A percentile compares a stretch with the other conserved stretches of the same genome.
Evolutionary conservation across 2,113 vertebrate species (phyloP).

Genomic region (Eulemur macaco): DNA sequence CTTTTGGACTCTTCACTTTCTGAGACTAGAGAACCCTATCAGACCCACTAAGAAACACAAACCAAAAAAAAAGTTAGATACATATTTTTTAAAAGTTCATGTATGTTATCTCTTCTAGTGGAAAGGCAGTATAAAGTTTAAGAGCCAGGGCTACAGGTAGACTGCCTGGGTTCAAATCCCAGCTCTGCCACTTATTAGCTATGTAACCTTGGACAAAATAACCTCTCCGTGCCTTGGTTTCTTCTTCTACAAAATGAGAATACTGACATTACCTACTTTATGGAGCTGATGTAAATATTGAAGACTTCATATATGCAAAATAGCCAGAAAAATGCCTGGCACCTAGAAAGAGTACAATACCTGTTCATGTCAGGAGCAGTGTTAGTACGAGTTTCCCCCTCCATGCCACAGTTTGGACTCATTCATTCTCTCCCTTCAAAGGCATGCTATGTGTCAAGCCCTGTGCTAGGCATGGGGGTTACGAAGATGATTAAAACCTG

Average conservation of each 20-base stretch:
- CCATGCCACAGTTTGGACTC: not conserved
- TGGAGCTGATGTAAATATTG: not conserved
- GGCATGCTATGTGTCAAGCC: not conserved
- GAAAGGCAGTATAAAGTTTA: not conserved
- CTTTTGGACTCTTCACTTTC: not conserved
- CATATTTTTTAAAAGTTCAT: not conserved
- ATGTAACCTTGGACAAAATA: not conserved
- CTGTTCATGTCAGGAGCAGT: not conserved
- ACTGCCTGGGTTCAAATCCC: not conserved
- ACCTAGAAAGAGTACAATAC: not conserved
- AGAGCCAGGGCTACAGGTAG: not conserved
- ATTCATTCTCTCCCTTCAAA: conserved; percentile 17
- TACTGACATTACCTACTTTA: not conserved
- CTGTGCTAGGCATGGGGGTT: not conserved
- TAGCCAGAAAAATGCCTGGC: not conserved
- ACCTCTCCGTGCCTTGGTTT: not conserved
- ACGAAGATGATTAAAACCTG: not conserved
- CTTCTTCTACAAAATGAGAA: not conserved
- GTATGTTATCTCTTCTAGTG: not conserved
- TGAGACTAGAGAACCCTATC: not conserved
- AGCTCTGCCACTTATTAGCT: not conserved
- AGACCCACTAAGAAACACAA: not conserved
- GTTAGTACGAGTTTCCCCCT: not conserved
- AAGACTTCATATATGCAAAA: not conserved
- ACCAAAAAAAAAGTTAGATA: not conserved